phyloP scores from a whole-genome alignment of 2,113 vertebrate species.

The Percopsis transmontana region DNA sequence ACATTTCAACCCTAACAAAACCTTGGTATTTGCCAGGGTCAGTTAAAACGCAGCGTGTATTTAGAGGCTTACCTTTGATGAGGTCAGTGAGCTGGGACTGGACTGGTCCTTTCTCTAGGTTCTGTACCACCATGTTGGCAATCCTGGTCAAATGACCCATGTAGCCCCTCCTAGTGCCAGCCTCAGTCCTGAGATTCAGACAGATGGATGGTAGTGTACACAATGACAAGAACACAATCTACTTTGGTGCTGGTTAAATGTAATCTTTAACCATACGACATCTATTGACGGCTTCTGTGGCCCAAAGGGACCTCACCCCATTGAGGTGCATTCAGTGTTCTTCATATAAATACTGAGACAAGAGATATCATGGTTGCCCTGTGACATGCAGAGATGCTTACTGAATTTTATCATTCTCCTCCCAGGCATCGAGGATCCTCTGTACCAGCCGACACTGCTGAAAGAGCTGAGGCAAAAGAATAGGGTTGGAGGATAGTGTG shows the following conservation, averaged over 20 bases:
- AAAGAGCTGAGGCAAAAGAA: conserved; percentile 81
- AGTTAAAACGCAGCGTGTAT: neutral
- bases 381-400: conserved; percentile 63
- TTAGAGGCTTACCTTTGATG: conserved; percentile 90
- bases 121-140: conserved; percentile 93
- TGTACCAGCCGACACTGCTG: conserved; percentile 92
- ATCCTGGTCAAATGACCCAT: conserved; percentile 97
- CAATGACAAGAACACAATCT: too few species aligned
- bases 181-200: conserved; percentile 82
- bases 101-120: conserved; percentile 88
- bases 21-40: neutral
- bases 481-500: neutral
- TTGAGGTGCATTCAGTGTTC: too few species aligned
- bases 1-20: too few species aligned
- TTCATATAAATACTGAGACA: conserved; percentile 1
- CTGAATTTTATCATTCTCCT: conserved; percentile 95
- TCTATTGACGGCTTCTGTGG: too few species aligned
- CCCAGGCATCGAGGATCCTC: conserved; percentile 95
- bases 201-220: neutral
- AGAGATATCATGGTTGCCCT: too few species aligned
- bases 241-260: too few species aligned
- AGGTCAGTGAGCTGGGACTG: conserved; percentile 86
- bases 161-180: conserved; percentile 90
- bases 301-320: too few species aligned
- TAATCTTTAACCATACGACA: too few species aligned